phyloP scores from a whole-genome alignment of 2,797 vertebrate species.

The Nothura maculosa region DNA sequence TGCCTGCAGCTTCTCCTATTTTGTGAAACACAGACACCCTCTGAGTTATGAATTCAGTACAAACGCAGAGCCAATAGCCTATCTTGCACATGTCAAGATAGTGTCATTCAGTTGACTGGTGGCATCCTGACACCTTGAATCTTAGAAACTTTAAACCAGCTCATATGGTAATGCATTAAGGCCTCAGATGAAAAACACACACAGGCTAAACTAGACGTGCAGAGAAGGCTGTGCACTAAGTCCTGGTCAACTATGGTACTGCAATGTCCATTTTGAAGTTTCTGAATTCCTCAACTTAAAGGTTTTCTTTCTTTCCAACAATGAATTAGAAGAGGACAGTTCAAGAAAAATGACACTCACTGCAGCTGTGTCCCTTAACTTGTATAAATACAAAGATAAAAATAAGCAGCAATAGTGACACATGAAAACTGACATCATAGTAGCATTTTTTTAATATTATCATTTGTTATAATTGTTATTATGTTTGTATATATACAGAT shows the following conservation, averaged over 20 bases:
- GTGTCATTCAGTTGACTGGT: background rate
- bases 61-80: background rate
- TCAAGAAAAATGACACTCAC: background rate
- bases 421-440: background rate
- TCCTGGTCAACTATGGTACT: background rate
- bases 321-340: background rate
- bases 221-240: accelerated
- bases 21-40: background rate
- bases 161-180: background rate
- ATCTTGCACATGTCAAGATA: background rate
- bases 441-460: background rate
- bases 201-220: background rate
- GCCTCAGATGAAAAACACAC: background rate
- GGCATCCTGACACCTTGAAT: background rate
- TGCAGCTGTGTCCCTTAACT: background rate
- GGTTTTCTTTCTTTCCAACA: background rate
- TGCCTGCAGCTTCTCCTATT: background rate
- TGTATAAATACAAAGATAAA: background rate
- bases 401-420: background rate
- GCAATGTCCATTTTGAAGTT: background rate
- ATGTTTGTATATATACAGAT: background rate
- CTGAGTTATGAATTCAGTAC: background rate
- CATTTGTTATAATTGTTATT: background rate
- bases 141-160: background rate
- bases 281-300: background rate